These are phyloP conservation scores for Nephrotoma appendiculata DNA, from an alignment of 2,888 invertebrate species.

Conservation along the genomic window DNA sequence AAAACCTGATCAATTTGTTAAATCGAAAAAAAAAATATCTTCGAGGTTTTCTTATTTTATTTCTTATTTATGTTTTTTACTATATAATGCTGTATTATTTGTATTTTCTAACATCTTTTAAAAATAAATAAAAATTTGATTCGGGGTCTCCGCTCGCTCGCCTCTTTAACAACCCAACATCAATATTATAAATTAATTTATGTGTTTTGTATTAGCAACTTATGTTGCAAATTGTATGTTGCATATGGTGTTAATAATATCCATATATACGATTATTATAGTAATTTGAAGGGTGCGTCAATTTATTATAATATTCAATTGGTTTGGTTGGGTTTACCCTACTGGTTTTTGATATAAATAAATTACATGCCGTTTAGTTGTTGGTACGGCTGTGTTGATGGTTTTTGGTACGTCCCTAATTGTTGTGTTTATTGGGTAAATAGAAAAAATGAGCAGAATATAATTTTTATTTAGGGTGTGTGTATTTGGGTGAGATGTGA, in stretches of 20 bases:
- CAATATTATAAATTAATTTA: neutral
- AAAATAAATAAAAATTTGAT: neutral
- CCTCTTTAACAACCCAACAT: neutral
- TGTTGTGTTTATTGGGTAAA: neutral
- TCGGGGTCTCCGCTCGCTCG: neutral
- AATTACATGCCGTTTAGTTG: neutral
- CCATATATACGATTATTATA: no score
- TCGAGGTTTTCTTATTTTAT: neutral
- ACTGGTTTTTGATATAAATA: neutral
- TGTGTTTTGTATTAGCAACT: neutral
- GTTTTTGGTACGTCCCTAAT: neutral
- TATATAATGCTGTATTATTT: neutral
- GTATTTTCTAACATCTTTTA: neutral
- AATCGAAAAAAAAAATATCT: neutral
- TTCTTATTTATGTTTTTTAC: neutral
- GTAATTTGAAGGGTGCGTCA: neutral
- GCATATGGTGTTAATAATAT: neutral
- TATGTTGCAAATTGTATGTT: neutral
- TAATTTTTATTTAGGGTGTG: no score
- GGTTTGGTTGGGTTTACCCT: neutral
- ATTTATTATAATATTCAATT: neutral
- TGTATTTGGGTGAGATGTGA: no score
- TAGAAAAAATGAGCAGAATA: neutral
- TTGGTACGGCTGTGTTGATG: neutral
- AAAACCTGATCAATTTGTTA: conserved; percentile 4